Percentiles rank a stretch among this genome's conserved stretches.
Evolutionary conservation across 2,113 vertebrate species (phyloP).

Genomic region (Mormoops blainvillei): DNA sequence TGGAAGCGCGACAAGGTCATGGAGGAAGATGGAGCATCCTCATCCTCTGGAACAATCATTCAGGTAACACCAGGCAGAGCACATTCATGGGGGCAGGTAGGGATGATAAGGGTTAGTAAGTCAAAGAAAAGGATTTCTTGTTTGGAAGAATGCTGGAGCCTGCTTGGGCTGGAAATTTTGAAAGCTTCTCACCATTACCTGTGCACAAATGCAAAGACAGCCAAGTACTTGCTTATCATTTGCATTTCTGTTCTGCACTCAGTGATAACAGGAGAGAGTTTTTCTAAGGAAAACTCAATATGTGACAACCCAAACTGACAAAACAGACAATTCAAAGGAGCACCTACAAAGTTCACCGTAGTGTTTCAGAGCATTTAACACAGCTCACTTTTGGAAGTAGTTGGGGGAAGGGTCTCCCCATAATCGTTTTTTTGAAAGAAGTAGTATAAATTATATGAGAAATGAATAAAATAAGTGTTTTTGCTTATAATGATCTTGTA

Average conservation of each 20-base stretch:
- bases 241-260: not conserved
- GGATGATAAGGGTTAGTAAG: not conserved
- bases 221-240: not conserved
- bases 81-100: rapidly evolving
- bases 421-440: not conserved
- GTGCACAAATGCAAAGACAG: not conserved
- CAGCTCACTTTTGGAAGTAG: no score
- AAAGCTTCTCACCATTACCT: not conserved
- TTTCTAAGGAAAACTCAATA: not conserved
- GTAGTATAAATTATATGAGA: not conserved
- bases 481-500: not conserved
- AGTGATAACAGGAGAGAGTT: not conserved
- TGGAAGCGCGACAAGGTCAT: slow-evolving; percentile 45
- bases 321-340: not conserved
- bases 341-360: not conserved
- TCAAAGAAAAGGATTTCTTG: not conserved
- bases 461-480: not conserved
- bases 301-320: not conserved
- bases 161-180: not conserved
- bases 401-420: not conserved
- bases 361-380: not conserved
- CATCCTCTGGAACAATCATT: slow-evolving; percentile 76
- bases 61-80: not conserved
- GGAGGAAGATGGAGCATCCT: slow-evolving; percentile 71
- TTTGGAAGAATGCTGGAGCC: not conserved